Percentiles rank a stretch among this genome's conserved stretches.
Evolutionary conservation across 2,888 invertebrate species (phyloP).

Genomic region (Heliconius charithonia): DNA sequence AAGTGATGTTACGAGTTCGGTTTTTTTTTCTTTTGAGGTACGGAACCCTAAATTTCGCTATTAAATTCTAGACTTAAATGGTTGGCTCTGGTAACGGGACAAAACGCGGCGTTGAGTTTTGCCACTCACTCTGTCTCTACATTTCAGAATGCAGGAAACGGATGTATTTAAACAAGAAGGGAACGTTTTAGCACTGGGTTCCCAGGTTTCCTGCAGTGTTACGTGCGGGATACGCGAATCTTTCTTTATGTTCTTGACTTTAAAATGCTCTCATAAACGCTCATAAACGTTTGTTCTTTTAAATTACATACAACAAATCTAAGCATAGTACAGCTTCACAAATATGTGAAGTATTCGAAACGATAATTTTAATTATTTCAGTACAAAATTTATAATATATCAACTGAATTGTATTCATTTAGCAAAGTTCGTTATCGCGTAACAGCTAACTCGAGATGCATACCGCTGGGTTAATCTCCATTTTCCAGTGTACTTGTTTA

Average conservation of each 20-base stretch:
- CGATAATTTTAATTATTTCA: not conserved
- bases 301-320: no score
- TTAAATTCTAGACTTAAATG: not conserved
- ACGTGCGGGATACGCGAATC: not conserved
- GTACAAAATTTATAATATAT: not conserved
- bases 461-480: not conserved
- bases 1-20: no score
- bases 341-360: not conserved
- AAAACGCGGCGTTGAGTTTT: not conserved
- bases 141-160: not conserved
- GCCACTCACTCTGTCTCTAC: no score
- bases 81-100: not conserved
- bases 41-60: no score
- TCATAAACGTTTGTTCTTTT: no score
- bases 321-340: no score
- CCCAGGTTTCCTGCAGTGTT: not conserved
- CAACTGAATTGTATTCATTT: conserved; percentile 1
- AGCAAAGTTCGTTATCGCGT: not conserved
- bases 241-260: no score
- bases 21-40: no score
- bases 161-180: not conserved
- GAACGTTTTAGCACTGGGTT: not conserved
- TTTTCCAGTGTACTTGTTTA: not conserved
- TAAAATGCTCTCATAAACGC: no score
- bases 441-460: conserved; percentile 4